Conservation (phyloP, 2,888 invertebrate species). For the Mythimna ferrago region DNA sequence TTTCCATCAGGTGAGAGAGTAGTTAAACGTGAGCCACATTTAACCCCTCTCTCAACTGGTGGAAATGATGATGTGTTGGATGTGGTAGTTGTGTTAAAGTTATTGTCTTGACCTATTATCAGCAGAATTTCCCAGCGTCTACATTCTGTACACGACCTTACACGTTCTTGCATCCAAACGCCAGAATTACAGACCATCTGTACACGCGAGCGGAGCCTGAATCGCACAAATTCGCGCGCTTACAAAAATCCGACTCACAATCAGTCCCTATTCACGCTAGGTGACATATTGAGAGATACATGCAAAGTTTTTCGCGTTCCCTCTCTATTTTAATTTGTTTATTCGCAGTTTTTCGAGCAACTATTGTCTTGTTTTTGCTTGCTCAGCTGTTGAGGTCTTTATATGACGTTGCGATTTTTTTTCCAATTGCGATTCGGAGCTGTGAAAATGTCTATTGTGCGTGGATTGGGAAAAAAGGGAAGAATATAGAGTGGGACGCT, state of each 20-base stretch:
- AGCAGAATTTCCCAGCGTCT: not conserved
- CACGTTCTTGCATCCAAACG: constrained; percentile 62
- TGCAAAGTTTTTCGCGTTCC: constrained; percentile 53
- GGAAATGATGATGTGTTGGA: too few species aligned
- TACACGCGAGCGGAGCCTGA: constrained; percentile 65
- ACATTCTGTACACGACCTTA: constrained; percentile 51
- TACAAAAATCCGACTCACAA: constrained; percentile 78
- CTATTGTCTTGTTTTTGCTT: constrained; percentile 55
- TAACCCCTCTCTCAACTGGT: too few species aligned
- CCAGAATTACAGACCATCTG: constrained; percentile 72
- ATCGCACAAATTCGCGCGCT: constrained; percentile 75
- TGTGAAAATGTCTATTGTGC: constrained; percentile 14
- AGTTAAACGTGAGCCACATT: too few species aligned
- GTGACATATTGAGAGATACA: constrained; percentile 60
- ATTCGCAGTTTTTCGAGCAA: constrained; percentile 54
- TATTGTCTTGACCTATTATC: not conserved
- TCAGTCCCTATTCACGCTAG: constrained; percentile 75
- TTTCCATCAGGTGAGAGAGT: too few species aligned
- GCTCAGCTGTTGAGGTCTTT: constrained; percentile 35
- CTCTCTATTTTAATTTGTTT: constrained; percentile 63
- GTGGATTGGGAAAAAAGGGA: not conserved
- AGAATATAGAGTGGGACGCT: not conserved
- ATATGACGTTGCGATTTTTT: constrained; percentile 14
- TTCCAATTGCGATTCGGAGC: constrained; percentile 33
- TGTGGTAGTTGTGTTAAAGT: too few species aligned